Conservation (phyloP, 2,113 vertebrate genomes). For the Rattus rattus region DNA sequence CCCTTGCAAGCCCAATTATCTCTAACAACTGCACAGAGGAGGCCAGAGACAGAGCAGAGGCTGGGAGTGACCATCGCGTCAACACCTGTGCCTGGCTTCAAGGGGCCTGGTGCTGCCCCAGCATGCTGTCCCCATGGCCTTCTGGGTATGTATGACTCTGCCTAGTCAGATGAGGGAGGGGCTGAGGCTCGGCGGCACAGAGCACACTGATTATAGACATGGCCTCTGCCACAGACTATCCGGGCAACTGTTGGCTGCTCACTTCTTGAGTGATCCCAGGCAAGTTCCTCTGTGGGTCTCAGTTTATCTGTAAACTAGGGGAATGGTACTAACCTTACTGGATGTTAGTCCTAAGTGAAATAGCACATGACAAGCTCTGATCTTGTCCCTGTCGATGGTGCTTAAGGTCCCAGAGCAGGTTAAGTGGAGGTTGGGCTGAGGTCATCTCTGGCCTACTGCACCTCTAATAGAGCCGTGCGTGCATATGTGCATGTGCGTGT, state of each 20-base stretch:
- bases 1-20: background rate
- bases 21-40: background rate
- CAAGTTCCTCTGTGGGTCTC: background rate
- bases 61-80: background rate
- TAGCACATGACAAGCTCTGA: background rate
- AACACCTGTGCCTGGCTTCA: background rate
- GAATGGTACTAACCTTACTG: background rate
- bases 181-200: background rate
- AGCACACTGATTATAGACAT: background rate
- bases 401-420: background rate
- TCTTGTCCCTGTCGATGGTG: background rate
- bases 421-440: background rate
- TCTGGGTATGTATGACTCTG: background rate
- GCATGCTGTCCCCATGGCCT: too few species aligned
- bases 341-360: background rate
- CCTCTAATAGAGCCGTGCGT: background rate
- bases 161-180: background rate
- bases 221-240: background rate
- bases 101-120: background rate
- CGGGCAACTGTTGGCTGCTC: background rate
- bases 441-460: background rate
- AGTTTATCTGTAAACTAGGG: background rate
- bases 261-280: background rate
- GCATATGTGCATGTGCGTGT: background rate
- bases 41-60: background rate